phyloP scores from a whole-genome alignment of 2,888 invertebrate genomes.

The Lepidocyrtoides sp. region DNA sequence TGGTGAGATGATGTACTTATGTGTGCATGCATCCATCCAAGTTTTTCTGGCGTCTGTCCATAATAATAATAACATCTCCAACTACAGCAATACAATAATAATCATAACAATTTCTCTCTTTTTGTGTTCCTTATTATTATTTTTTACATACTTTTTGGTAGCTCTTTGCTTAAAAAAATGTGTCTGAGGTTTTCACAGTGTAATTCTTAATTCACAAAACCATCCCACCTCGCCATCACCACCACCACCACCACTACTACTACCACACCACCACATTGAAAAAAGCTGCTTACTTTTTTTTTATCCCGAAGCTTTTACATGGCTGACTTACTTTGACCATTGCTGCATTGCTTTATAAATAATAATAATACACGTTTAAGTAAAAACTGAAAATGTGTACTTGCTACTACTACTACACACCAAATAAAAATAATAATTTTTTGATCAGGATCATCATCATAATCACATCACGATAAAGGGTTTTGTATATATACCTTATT shows the following conservation, averaged over 20 bases:
- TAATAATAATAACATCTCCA: constrained; percentile 25
- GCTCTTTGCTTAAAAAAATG: constrained; percentile 20
- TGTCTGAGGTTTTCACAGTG: constrained; percentile 49
- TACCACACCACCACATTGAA: too few relatives aligned
- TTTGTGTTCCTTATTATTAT: constrained; percentile 22
- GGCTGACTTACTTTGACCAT: constrained; percentile 43
- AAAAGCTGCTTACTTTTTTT: too few relatives aligned
- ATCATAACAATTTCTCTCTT: constrained; percentile 43
- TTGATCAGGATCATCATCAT: constrained; percentile 29
- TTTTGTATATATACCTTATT: background rate
- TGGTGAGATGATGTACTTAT: constrained; percentile 32
- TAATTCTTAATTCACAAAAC: constrained; percentile 52
- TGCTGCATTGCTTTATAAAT: background rate
- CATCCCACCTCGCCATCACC: constrained; percentile 22
- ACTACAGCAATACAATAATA: constrained; percentile 7
- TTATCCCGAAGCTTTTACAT: constrained; percentile 8
- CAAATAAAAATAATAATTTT: background rate
- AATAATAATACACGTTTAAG: too few relatives aligned
- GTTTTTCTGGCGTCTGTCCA: constrained; percentile 51
- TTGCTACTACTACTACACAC: too few relatives aligned
- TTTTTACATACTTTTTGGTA: constrained; percentile 15
- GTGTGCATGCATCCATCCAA: constrained; percentile 28
- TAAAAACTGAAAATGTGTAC: background rate
- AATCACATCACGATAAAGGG: constrained; percentile 9
- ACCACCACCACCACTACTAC: too few relatives aligned